A percentile compares a stretch with the other conserved stretches of the same genome.
phyloP scores from a whole-genome alignment of 2,113 vertebrate species.

The Eolophus roseicapilla region DNA sequence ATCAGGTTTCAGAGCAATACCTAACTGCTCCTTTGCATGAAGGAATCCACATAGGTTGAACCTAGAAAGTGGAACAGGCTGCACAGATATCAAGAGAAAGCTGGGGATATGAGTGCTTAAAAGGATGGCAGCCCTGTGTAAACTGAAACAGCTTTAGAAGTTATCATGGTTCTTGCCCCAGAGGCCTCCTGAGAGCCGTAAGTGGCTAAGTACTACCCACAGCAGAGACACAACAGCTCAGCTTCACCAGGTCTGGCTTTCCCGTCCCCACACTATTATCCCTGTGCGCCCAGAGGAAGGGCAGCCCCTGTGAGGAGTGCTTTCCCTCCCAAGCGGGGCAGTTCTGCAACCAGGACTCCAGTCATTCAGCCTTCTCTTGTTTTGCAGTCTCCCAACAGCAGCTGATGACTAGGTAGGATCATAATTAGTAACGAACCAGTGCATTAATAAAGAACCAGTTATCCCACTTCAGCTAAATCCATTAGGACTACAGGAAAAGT shows the following conservation, averaged over 20 bases:
- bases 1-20: not conserved
- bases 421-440: too few relatives aligned
- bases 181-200: not conserved
- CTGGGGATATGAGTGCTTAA: not conserved
- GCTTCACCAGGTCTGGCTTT: not conserved
- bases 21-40: not conserved
- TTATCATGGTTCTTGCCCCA: conserved; percentile 20
- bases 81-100: conserved; percentile 37
- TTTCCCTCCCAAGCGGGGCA: not conserved
- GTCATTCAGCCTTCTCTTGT: rapidly evolving
- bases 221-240: not conserved
- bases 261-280: not conserved
- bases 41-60: not conserved
- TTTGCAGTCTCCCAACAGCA: not conserved
- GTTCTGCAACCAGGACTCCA: not conserved
- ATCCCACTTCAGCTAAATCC: not conserved
- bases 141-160: conserved; percentile 51
- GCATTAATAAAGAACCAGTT: not conserved
- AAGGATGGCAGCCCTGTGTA: not conserved
- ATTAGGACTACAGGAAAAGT: not conserved
- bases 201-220: not conserved
- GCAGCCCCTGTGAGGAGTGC: not conserved
- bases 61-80: not conserved
- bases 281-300: rapidly evolving
- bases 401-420: not conserved